phyloP scores from a whole-genome alignment of 2,888 invertebrate species.

The Fissipunctia ypsillon region DNA sequence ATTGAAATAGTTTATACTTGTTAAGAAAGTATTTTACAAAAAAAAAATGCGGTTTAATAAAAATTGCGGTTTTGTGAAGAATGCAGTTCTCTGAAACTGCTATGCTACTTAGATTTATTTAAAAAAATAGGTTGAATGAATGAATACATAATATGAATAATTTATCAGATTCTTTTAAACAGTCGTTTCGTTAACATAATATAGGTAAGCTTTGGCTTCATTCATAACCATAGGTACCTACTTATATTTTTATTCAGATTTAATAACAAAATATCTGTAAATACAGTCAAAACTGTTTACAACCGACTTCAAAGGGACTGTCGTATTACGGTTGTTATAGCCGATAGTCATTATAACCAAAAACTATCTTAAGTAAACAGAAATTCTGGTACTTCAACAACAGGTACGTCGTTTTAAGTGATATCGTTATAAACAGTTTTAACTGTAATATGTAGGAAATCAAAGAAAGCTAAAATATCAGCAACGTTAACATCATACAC shows the following conservation, averaged over 20 bases:
- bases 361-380: no score
- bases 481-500: no score
- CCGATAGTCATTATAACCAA: no score
- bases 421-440: no score
- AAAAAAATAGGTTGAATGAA: slow-evolving; percentile 7
- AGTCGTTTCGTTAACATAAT: background rate
- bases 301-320: no score
- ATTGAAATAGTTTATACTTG: background rate
- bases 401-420: no score
- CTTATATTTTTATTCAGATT: background rate
- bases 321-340: no score
- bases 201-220: background rate
- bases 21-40: slow-evolving; percentile 7
- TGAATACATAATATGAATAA: slow-evolving; percentile 25
- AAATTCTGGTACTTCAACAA: no score
- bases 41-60: slow-evolving; percentile 32
- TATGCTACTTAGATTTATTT: background rate
- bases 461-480: no score
- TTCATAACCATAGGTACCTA: slow-evolving; percentile 1
- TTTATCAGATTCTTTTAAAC: slow-evolving; percentile 2
- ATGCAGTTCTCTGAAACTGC: slow-evolving; percentile 15
- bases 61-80: slow-evolving; percentile 22
- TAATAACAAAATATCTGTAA: background rate
- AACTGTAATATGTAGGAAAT: no score
- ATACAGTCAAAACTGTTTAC: no score